Percentiles rank a stretch among this genome's conserved stretches.
phyloP scores from a whole-genome alignment of 2,797 vertebrate species.

The Brachymystax lenok region DNA sequence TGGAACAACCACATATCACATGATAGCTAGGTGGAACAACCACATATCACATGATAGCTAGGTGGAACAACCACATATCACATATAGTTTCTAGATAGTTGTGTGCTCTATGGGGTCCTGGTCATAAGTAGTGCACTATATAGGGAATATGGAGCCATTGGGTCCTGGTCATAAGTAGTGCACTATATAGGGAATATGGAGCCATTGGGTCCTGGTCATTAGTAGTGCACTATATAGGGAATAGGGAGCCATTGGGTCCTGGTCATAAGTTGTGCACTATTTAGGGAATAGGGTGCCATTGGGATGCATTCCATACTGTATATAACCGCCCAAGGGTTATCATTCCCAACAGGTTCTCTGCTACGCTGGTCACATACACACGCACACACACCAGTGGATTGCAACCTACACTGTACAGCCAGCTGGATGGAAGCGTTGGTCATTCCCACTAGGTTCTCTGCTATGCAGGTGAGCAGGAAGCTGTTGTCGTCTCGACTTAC shows the following conservation, averaged over 20 bases:
- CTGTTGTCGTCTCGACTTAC: constrained; percentile 95
- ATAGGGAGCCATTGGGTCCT: background rate
- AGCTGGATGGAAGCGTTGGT: constrained; percentile 93
- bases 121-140: background rate
- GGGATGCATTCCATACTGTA: background rate
- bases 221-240: background rate
- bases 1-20: too few species aligned
- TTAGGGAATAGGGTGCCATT: background rate
- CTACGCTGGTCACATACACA: too few species aligned
- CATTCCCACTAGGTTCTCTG: constrained; percentile 97
- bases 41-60: too few species aligned
- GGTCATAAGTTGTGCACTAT: background rate
- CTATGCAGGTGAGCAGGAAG: constrained; percentile 91
- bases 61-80: too few species aligned
- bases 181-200: background rate
- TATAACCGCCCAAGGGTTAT: too few species aligned
- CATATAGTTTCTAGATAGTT: too few species aligned
- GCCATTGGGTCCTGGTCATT: background rate
- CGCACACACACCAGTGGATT: background rate
- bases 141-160: background rate
- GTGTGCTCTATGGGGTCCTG: background rate
- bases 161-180: background rate
- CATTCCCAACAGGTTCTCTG: too few species aligned
- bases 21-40: too few species aligned
- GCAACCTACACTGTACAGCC: constrained; percentile 90